phyloP scores from a whole-genome alignment of 2,888 invertebrate species.

The Prenolepis imparis region DNA sequence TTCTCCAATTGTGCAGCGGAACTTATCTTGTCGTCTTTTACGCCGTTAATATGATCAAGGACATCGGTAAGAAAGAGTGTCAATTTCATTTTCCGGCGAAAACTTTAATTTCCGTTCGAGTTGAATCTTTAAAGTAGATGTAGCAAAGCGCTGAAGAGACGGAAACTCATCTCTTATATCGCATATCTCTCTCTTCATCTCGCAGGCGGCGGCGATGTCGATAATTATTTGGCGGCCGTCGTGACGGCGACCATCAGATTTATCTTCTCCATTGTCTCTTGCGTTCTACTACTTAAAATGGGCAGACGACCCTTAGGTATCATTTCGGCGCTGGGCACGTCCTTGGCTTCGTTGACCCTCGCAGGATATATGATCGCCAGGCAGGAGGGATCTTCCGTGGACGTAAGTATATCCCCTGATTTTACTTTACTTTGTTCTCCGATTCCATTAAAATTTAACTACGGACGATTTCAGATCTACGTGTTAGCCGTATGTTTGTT shows the following conservation, averaged over 20 bases:
- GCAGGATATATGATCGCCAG: slow-evolving; percentile 87
- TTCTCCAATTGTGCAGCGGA: slow-evolving; percentile 91
- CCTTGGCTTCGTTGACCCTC: slow-evolving; percentile 89
- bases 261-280: slow-evolving; percentile 89
- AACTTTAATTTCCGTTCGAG: slow-evolving; percentile 16
- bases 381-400: slow-evolving; percentile 81
- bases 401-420: slow-evolving; percentile 76
- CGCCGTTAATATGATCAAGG: slow-evolving; percentile 91
- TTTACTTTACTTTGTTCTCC: not conserved
- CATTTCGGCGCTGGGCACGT: slow-evolving; percentile 90
- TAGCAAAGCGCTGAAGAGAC: not conserved
- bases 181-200: not conserved
- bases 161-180: not conserved
- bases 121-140: slow-evolving; percentile 4
- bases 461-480: slow-evolving; percentile 78
- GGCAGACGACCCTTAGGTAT: slow-evolving; percentile 90
- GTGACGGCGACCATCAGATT: slow-evolving; percentile 90
- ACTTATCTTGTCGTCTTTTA: slow-evolving; percentile 93
- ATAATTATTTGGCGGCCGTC: slow-evolving; percentile 89
- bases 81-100: not conserved
- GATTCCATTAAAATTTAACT: not conserved
- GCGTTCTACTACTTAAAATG: slow-evolving; percentile 89
- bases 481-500: slow-evolving; percentile 87
- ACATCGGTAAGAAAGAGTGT: slow-evolving; percentile 83
- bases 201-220: slow-evolving; percentile 84